phyloP scores from a whole-genome alignment of 2,888 invertebrate genomes.

The Acronicta leporina region DNA sequence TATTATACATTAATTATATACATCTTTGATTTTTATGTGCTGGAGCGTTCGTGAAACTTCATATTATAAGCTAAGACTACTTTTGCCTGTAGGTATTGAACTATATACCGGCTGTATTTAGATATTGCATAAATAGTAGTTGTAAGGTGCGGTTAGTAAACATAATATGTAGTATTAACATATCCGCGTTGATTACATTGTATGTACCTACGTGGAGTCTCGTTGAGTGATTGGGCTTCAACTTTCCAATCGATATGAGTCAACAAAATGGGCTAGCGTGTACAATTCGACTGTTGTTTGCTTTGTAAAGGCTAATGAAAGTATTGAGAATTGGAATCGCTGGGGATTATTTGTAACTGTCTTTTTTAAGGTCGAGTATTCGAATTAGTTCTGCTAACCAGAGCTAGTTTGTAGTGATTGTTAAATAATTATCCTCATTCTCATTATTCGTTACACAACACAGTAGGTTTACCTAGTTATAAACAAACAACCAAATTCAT shows the following conservation, averaged over 20 bases:
- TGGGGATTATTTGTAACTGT: constrained; percentile 32
- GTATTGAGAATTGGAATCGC: constrained; percentile 37
- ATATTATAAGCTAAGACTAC: no score
- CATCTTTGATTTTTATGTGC: no score
- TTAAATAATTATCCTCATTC: constrained; percentile 10
- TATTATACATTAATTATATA: constrained; percentile 3
- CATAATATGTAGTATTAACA: constrained; percentile 56
- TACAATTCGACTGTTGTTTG: constrained; percentile 50
- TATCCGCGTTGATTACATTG: constrained; percentile 60
- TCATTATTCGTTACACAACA: constrained; percentile 13
- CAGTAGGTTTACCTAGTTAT: constrained; percentile 7
- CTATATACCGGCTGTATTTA: constrained; percentile 10
- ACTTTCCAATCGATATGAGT: constrained; percentile 61
- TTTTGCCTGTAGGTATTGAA: background rate
- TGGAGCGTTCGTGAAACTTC: no score
- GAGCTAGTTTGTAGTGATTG: constrained; percentile 13
- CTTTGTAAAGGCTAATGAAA: constrained; percentile 57
- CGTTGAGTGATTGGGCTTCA: constrained; percentile 63
- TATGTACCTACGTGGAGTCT: constrained; percentile 47
- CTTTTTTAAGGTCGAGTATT: constrained; percentile 25
- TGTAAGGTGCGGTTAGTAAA: constrained; percentile 55
- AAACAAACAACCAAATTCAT: constrained; percentile 36
- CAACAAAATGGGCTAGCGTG: constrained; percentile 53
- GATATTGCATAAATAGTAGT: constrained; percentile 25
- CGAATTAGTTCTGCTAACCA: constrained; percentile 12